Base-by-base conservation (phyloP, 2,113 vertebrate genomes). In the Phylloscopus trochilus region DNA sequence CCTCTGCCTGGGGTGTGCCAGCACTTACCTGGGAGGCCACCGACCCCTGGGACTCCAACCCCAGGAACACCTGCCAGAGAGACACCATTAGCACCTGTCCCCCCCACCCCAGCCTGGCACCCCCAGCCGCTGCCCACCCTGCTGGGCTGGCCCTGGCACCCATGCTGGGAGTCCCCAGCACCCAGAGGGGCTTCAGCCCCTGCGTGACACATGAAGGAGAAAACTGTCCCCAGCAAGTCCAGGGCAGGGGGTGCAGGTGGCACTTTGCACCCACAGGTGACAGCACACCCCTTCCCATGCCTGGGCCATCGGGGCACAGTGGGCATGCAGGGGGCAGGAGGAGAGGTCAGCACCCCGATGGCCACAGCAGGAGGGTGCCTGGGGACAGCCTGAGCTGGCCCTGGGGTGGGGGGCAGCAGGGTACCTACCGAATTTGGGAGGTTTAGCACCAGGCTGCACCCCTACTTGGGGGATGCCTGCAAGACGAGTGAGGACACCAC, bases 361-460 rank as follows among this genome's bases (percentile, higher is more conserved):
- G 39, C 59, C 58, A 51, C 23, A 24, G 1, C 2, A 62, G 35
- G 35, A 85, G 30, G n/a, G 27, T 70, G 52, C 31, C 56, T 1
- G 0, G 66, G 26, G 52, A 31, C 3, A 8, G 24, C 15, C 44
- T 0, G 0, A 79, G 43, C 31, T 16, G 46, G 53, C 68, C 31
- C 19, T 55, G 53, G 69, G 68, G 17, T 51, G 22, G 4, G 27
- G 23, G 30, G 7, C 51, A 44, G 55, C 51, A 47, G 59, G 35
- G 20, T 76, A 95, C 95, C 1, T 96, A 97, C 97, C 98, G 0
- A 97, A 98, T 95, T 98, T 98, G 52, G 98, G 93, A 89, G 97
- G 96, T 78, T 98, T 98, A 88, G 93, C 97, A 90, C 97, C 97
- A 46, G 96, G 94, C 78, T 95, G 96, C 72, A 90, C 93, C 87